phyloP scores from a whole-genome alignment of 2,113 vertebrate genomes.

The Aleadryas rufinucha region DNA sequence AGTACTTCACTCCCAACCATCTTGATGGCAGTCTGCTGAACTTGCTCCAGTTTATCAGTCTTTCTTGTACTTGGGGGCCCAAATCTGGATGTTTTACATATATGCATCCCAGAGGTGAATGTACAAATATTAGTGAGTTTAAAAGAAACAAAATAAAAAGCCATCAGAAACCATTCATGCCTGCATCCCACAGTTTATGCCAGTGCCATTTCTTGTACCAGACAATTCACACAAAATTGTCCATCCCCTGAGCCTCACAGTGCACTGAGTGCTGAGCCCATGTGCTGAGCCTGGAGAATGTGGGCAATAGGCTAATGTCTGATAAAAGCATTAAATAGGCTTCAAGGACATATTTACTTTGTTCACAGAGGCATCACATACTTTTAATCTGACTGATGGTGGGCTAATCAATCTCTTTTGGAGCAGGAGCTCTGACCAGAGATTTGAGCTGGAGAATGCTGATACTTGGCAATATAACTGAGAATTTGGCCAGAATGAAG shows the following conservation, averaged over 20 bases:
- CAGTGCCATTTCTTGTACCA: background rate
- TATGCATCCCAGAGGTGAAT: background rate
- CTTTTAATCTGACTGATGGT: background rate
- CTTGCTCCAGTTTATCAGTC: background rate
- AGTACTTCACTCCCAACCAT: background rate
- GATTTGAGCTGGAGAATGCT: background rate
- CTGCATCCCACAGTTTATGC: background rate
- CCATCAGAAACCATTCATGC: accelerated
- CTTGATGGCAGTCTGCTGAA: background rate
- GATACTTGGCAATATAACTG: background rate
- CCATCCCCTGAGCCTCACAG: background rate
- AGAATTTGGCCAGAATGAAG: background rate
- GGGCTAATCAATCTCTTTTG: background rate
- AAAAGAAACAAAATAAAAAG: background rate
- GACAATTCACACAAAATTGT: background rate
- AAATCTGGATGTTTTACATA: background rate
- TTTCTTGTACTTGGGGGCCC: background rate
- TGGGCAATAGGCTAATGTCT: background rate
- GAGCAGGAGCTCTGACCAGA: background rate
- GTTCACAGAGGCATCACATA: background rate
- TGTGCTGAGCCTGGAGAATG: background rate
- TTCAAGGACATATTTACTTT: background rate
- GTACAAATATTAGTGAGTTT: background rate
- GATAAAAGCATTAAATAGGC: background rate
- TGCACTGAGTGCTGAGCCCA: background rate